Evolutionary conservation across 2,888 invertebrate species (phyloP).

Genomic region (Chalcosyrphus nemorum): DNA sequence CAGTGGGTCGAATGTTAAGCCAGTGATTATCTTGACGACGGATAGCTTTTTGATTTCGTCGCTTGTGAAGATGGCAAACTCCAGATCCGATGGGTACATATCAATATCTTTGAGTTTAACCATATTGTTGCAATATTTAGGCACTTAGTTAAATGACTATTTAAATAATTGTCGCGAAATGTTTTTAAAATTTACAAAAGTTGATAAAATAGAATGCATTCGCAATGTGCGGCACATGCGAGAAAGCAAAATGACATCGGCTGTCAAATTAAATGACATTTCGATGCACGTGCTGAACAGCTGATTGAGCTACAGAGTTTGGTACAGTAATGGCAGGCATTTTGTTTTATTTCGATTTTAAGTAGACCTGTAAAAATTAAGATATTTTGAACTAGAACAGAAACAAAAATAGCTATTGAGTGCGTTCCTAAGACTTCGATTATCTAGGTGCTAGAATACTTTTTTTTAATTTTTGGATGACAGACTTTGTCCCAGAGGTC

Average conservation of each 20-base stretch:
- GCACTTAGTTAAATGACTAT: not conserved
- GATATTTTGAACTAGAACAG: no score
- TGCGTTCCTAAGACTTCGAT: no score
- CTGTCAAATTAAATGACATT: conserved; percentile 8
- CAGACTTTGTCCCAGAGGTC: no score
- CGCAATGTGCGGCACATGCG: not conserved
- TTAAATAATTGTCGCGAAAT: not conserved
- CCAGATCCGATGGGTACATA: conserved; percentile 80
- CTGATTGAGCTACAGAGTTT: not conserved
- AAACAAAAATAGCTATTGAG: no score
- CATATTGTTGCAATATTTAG: not conserved
- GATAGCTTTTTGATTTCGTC: conserved; percentile 91
- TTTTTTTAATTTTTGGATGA: no score
- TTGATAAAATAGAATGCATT: not conserved
- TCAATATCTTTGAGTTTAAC: conserved; percentile 76
- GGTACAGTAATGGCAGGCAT: conserved; percentile 15
- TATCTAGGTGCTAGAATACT: no score
- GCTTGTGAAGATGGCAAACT: conserved; percentile 88
- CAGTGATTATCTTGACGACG: conserved; percentile 90
- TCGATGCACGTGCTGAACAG: conserved; percentile 20
- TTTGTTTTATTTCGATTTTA: no score
- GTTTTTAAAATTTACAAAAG: not conserved
- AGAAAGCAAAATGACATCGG: not conserved
- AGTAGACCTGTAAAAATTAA: no score
- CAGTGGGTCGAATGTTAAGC: conserved; percentile 90